These are phyloP conservation scores for Listronotus bonariensis DNA, from an alignment of 1,140 invertebrate species.

Conservation along the genomic window DNA sequence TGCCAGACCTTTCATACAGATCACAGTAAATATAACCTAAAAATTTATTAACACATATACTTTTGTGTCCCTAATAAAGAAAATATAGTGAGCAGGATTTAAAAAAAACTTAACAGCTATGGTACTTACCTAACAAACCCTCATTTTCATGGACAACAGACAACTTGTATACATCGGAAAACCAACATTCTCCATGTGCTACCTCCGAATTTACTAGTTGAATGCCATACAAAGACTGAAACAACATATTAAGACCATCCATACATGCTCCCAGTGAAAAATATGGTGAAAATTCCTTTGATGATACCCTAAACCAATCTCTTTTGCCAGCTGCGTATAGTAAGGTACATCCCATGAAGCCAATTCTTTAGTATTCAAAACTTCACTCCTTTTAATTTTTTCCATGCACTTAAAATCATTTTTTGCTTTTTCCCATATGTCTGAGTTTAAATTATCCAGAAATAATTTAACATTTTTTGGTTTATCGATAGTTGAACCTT, in stretches of 20 bases:
- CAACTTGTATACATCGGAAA: conserved; percentile 86
- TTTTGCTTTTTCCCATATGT: conserved; percentile 67
- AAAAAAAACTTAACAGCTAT: too few relatives aligned
- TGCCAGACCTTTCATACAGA: conserved; percentile 86
- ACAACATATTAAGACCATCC: conserved; percentile 90
- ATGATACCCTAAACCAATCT: conserved; percentile 68
- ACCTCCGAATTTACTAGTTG: conserved; percentile 72
- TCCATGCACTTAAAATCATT: conserved; percentile 76
- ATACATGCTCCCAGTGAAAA: conserved; percentile 95
- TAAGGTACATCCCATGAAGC: conserved; percentile 87
- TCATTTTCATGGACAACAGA: conserved; percentile 79
- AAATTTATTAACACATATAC: not conserved
- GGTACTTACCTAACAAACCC: conserved; percentile 62
- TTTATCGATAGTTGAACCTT: conserved; percentile 82
- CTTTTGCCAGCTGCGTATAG: conserved; percentile 73
- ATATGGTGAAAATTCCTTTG: conserved; percentile 80
- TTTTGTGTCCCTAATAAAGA: too few relatives aligned
- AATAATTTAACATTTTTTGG: conserved; percentile 81
- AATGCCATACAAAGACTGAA: conserved; percentile 81
- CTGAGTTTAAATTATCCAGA: conserved; percentile 74
- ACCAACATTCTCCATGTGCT: conserved; percentile 67
- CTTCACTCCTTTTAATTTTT: conserved; percentile 69
- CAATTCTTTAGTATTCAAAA: conserved; percentile 57
- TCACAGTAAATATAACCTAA: conserved; percentile 96
- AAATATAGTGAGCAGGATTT: too few relatives aligned